Evolutionary conservation across 1,140 invertebrate genomes (phyloP), one percentile per base, ranked within the genome.

Genomic region (Mactra quadrangularis): DNA sequence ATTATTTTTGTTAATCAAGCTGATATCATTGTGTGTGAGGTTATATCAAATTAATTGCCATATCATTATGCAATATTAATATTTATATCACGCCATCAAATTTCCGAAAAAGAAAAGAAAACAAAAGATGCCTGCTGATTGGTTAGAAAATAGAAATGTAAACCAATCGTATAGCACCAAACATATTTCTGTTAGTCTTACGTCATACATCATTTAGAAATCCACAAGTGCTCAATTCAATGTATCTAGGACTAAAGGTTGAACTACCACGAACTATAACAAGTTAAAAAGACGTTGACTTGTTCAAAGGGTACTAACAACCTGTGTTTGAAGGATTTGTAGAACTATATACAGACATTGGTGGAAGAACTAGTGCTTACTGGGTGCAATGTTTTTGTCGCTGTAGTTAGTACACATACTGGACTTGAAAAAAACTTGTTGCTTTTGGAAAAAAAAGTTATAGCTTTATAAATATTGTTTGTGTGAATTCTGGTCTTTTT

Each of bases 221-320:
- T 81, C 77, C 77, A 81, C 45, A 81, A 81, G 77, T 81, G 77
- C 77, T 81, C 77, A 81, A 81, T 81, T 45, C 29, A 47, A 38
- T 64, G 38, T 31, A 57, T 53, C n/a, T n/a, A 60, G 75, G 75
- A 78, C 75, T n/a, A 57, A n/a, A 78, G 41, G 27, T 41, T 41
- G 64, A 38, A n/a, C n/a, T n/a, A 41, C 64, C 29, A 25, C 47
- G 41, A 41, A 68, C 19, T 13, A 35, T 35, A 25, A 33, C 15
- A n/a, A 41, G 38, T 41, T 15, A 41, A 6, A 7, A 41, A 41
- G 38, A 41, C 15, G 38, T 41, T 41, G 38, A 41, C 38, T 41
- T 41, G 38, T 41, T 41, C n/a, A n/a, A 41, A 41, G 15, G 38
- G 38, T 41, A 15, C 38, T 15, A 41, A 41, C n/a, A n/a, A n/a